Evolutionary conservation across 2,113 vertebrate genomes (phyloP), one percentile per base, ranked within the genome.

Genomic region (Apodemus speciosus): DNA sequence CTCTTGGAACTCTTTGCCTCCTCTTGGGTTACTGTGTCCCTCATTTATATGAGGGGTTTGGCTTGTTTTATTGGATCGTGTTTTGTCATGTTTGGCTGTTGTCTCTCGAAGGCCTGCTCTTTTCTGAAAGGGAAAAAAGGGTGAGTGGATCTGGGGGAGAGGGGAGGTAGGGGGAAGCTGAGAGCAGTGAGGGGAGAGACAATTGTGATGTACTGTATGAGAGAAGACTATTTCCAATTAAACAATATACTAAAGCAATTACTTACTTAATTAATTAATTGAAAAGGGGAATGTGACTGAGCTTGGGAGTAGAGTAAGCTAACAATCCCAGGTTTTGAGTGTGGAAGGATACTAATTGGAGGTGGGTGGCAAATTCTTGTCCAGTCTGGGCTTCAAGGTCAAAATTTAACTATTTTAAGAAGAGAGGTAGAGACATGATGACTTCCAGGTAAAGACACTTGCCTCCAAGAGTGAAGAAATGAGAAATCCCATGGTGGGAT

Each of bases 151-250:
- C 51, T 56, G 18, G 20, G 32, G 51, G 10, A n/a, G 9, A 46
- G 14, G 13, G 43, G 27, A 53, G 10, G 32, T 0, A 2, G 18
- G 49, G 5, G 9, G 9, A 35, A 20, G 2, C 9, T n/a, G 4
- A 20, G 15, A 46, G 15, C 15, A 51, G 73, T 15, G 25, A 3
- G 15, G 25, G 2, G 43, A 40, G 38, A 13, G 16, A 35, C 53
- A 53, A 51, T 3, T 51, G 16, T 20, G 16, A 53, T 53, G 15
- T 18, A 53, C 20, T 79, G 46, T 35, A 20, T 35, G 76, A 79
- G 9, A 79, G 32, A 77, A 77, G 75, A 79, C 46, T 35, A 53
- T 53, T 77, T 77, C 35, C 75, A 51, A 73, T 66, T 69, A 20
- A 69, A 69, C 68, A n/a, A 69, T 69, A 8, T 69, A 27, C 9